Percentiles rank a stretch among this genome's conserved stretches.
These are phyloP conservation scores for Ennomos fuscantarius DNA, from an alignment of 2,888 invertebrate species.

Conservation along the genomic window DNA sequence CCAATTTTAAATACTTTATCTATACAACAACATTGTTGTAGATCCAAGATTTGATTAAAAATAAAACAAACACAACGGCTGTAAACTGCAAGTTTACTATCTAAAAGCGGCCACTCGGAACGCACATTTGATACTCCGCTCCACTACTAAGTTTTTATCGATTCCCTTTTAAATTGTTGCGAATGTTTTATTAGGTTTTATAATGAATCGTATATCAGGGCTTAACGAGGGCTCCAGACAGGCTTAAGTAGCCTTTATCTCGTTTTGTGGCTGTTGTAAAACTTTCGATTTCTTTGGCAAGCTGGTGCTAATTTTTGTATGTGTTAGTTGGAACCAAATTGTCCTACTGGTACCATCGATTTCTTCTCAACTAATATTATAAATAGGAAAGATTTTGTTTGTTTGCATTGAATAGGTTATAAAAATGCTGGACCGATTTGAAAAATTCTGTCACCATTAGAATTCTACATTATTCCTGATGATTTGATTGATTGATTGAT, in stretches of 20 bases:
- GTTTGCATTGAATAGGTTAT: no score
- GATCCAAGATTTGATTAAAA: conserved; percentile 65
- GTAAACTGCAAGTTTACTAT: conserved; percentile 79
- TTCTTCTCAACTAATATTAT: no score
- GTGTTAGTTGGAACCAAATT: not conserved
- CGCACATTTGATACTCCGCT: conserved; percentile 72
- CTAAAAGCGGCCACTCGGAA: conserved; percentile 62
- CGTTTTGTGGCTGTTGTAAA: conserved; percentile 72
- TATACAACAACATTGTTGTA: conserved; percentile 51
- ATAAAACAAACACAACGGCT: conserved; percentile 62
- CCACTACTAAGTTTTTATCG: conserved; percentile 75
- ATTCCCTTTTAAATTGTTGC: conserved; percentile 82
- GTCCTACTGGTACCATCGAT: no score
- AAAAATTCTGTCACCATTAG: no score
- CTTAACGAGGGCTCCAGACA: conserved; percentile 74
- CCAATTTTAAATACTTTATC: no score
- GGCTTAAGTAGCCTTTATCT: conserved; percentile 79
- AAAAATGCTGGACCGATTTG: no score
- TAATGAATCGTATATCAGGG: conserved; percentile 80
- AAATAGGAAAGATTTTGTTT: no score
- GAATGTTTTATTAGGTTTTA: conserved; percentile 81
- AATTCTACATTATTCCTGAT: no score
- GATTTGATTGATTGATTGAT: no score
- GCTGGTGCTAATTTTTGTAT: conserved; percentile 31
- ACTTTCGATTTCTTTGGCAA: conserved; percentile 52